These are phyloP conservation scores for Corythaixoides concolor DNA, from an alignment of 2,113 vertebrate species.

Conservation along the genomic window DNA sequence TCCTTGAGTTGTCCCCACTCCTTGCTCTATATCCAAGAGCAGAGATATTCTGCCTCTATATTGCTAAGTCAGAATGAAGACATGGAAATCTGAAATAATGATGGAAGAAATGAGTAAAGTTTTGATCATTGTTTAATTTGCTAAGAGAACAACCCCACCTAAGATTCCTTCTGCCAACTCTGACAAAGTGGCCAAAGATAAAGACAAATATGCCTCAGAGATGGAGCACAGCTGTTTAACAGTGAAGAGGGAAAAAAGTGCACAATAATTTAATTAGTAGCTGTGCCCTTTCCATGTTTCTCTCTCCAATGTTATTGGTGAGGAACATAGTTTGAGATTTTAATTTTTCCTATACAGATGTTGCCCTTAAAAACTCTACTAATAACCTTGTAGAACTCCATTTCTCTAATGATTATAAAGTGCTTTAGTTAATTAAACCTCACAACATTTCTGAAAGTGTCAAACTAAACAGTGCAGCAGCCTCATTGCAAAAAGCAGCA, in stretches of 20 bases:
- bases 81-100: constrained; percentile 69
- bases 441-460: not conserved
- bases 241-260: not conserved
- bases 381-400: not conserved
- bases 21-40: not conserved
- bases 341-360: not conserved
- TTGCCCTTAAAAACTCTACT: constrained; percentile 4
- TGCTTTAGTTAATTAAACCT: constrained; percentile 31
- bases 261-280: constrained; percentile 31
- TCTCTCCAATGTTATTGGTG: not conserved
- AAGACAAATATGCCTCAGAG: constrained; percentile 64
- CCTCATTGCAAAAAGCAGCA: not conserved
- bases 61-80: constrained; percentile 49
- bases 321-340: constrained; percentile 2
- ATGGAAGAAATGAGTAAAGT: constrained; percentile 75
- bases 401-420: constrained; percentile 2
- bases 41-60: not conserved
- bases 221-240: constrained; percentile 64
- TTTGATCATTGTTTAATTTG: constrained; percentile 76
- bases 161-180: constrained; percentile 70
- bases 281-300: constrained; percentile 20
- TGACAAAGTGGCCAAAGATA: constrained; percentile 69
- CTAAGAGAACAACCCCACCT: constrained; percentile 74
- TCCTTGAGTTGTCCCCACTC: not conserved
- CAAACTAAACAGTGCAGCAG: not conserved